phyloP scores from a whole-genome alignment of 2,113 vertebrate genomes.

The Sporophila hypoxantha region DNA sequence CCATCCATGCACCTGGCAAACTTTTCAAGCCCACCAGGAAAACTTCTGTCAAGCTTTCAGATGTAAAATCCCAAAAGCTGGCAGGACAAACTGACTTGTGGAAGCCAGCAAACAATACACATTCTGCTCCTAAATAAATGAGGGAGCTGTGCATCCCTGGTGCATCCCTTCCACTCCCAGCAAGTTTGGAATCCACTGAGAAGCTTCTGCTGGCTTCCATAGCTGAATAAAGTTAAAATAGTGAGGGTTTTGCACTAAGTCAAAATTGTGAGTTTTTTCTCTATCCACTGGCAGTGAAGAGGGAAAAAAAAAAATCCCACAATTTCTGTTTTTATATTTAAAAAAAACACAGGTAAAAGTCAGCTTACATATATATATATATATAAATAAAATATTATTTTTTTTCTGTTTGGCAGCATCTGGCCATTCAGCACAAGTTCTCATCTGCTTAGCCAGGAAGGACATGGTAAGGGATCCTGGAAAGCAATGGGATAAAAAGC shows the following conservation, averaged over 20 bases:
- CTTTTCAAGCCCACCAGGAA: not conserved
- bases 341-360: not conserved
- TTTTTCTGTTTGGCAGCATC: not conserved
- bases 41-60: not conserved
- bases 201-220: not conserved
- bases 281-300: not conserved
- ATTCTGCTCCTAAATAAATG: not conserved
- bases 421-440: not conserved
- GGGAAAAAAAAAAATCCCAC: not conserved
- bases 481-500: not conserved
- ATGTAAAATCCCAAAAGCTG: not conserved
- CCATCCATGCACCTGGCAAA: accelerated
- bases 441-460: not conserved
- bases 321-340: not conserved
- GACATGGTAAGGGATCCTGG: accelerated
- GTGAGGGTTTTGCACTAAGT: not conserved
- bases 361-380: too few species aligned
- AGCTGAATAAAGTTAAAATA: not conserved
- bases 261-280: not conserved
- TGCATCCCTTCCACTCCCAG: not conserved
- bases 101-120: not conserved
- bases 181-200: not conserved
- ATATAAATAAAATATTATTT: too few species aligned
- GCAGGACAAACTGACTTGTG: not conserved
- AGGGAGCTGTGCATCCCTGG: not conserved